These are phyloP conservation scores for Patiria pectinifera DNA, from an alignment of 53 echinoderm and acorn worm species.

Conservation along the genomic window DNA sequence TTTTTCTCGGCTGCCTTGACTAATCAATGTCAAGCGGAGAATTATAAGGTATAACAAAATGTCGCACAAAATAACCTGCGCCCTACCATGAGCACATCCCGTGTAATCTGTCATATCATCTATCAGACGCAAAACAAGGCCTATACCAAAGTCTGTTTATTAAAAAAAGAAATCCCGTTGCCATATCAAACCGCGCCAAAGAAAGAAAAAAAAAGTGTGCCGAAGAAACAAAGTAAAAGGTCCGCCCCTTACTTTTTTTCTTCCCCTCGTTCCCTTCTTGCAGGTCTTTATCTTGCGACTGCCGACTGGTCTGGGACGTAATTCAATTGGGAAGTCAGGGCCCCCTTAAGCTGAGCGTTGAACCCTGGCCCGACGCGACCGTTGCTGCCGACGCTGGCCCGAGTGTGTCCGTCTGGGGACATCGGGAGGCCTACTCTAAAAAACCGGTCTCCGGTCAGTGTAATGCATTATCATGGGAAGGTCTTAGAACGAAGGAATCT, in stretches of 20 bases:
- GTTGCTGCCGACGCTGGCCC: slow-evolving; percentile 24
- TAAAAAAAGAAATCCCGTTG: not conserved
- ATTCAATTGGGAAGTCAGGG: slow-evolving; percentile 45
- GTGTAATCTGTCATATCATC: not conserved
- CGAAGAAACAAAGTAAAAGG: not conserved
- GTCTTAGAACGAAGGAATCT: no score
- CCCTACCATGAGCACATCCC: not conserved
- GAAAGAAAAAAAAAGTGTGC: not conserved
- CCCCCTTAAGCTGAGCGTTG: slow-evolving; percentile 32
- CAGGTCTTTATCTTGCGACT: slow-evolving; percentile 41
- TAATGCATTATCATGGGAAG: no score
- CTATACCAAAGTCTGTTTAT: not conserved
- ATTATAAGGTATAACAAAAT: no score
- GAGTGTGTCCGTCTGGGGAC: not conserved
- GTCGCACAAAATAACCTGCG: not conserved
- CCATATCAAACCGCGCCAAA: slow-evolving; percentile 15
- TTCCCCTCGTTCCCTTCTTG: not conserved
- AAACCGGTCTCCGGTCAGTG: no score
- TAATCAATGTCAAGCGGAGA: not conserved
- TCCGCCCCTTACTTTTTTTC: not conserved
- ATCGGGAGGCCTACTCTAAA: not conserved
- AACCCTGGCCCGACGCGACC: slow-evolving; percentile 8
- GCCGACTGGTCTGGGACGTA: slow-evolving; percentile 33
- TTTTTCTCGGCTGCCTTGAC: not conserved
- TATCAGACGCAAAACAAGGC: not conserved